Evolutionary conservation across 2,888 invertebrate genomes (phyloP).

Genomic region (Ormia ochracea): DNA sequence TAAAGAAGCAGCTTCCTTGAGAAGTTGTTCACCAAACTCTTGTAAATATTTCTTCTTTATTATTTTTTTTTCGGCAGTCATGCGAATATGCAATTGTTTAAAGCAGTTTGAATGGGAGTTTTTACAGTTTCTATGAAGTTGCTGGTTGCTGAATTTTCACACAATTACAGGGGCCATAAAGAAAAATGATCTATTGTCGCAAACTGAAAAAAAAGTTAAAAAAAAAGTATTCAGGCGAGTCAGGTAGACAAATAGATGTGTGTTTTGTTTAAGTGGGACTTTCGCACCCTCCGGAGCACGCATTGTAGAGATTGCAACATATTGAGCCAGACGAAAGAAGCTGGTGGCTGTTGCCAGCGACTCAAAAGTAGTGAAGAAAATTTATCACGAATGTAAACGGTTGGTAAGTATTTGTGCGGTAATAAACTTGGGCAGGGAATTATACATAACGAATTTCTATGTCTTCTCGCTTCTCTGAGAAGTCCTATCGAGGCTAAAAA

Average conservation of each 20-base stretch:
- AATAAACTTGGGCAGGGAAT: too few relatives aligned
- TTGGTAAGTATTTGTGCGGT: too few relatives aligned
- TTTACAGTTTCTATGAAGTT: conserved; percentile 14
- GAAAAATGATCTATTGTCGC: not conserved
- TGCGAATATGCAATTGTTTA: conserved; percentile 56
- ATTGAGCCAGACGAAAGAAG: too few relatives aligned
- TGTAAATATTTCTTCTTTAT: conserved; percentile 3
- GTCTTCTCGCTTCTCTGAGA: too few relatives aligned
- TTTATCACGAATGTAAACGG: too few relatives aligned
- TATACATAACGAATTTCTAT: too few relatives aligned
- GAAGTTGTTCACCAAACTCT: conserved; percentile 53
- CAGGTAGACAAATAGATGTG: conserved; percentile 18
- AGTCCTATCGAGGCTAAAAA: too few relatives aligned
- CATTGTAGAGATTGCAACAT: too few relatives aligned
- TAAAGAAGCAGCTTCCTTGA: conserved; percentile 59
- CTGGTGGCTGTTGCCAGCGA: too few relatives aligned
- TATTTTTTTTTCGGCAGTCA: conserved; percentile 42
- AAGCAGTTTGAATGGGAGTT: conserved; percentile 1
- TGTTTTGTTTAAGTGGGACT: conserved; percentile 11
- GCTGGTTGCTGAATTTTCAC: conserved; percentile 40
- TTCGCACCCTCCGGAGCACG: not conserved
- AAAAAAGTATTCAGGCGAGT: not conserved
- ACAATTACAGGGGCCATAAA: conserved; percentile 9
- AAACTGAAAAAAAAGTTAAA: not conserved
- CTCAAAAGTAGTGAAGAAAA: too few relatives aligned